Conservation (phyloP, 2,113 vertebrate genomes). For the Dipodomys stephensi region DNA sequence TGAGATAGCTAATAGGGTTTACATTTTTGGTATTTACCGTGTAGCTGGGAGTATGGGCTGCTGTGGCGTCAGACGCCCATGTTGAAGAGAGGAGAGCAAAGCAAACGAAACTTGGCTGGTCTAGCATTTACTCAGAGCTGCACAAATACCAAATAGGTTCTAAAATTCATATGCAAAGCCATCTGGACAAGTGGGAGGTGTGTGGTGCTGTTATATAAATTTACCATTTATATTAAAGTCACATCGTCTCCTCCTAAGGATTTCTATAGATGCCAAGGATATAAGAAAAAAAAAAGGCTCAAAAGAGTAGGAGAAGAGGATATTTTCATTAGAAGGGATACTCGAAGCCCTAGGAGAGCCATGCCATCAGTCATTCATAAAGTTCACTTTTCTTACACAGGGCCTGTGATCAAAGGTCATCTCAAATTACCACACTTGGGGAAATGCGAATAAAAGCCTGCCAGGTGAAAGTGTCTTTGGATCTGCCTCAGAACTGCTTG, state of each 20-base stretch:
- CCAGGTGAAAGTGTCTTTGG: background rate
- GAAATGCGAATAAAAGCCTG: background rate
- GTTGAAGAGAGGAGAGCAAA: background rate
- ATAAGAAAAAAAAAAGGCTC: background rate
- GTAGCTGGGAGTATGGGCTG: background rate
- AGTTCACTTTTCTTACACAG: constrained; percentile 21
- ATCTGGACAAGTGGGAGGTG: constrained; percentile 70
- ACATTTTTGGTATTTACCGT: constrained; percentile 2
- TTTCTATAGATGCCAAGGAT: constrained; percentile 16
- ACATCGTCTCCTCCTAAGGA: constrained; percentile 32
- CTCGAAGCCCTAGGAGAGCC: background rate
- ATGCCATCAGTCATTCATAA: constrained; percentile 30
- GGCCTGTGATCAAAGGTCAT: background rate
- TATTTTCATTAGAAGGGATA: constrained; percentile 56
- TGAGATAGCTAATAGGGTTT: background rate
- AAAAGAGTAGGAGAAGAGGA: background rate
- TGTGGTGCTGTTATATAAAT: constrained; percentile 69
- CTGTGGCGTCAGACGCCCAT: constrained; percentile 32
- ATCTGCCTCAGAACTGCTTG: background rate
- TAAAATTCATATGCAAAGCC: constrained; percentile 80
- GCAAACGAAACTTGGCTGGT: constrained; percentile 64
- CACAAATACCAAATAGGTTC: constrained; percentile 53
- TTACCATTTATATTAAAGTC: constrained; percentile 64
- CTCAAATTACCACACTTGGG: constrained; percentile 51
- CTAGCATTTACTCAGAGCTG: constrained; percentile 60